These are phyloP conservation scores for Rhizoglyphus robini DNA, from an alignment of 1,140 invertebrate genomes.

Conservation along the genomic window DNA sequence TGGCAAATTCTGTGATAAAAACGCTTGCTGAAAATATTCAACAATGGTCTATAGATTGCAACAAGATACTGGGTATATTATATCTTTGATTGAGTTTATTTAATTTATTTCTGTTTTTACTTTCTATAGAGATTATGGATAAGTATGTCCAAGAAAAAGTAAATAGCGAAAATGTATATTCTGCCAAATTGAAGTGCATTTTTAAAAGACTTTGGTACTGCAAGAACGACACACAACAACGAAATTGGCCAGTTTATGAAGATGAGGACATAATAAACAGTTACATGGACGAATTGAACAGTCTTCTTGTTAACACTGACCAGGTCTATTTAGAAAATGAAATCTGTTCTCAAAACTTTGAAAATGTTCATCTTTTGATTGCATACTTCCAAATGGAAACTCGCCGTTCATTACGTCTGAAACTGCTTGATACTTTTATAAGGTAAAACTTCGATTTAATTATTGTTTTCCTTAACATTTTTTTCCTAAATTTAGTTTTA, in stretches of 20 bases:
- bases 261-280: constrained; percentile 71
- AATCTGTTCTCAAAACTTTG: constrained; percentile 32
- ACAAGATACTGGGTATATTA: constrained; percentile 20
- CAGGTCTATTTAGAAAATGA: constrained; percentile 30
- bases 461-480: background rate
- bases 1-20: constrained; percentile 17
- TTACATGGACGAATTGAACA: constrained; percentile 64
- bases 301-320: constrained; percentile 58
- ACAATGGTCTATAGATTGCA: constrained; percentile 28
- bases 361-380: constrained; percentile 30
- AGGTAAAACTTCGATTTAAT: background rate
- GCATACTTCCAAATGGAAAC: constrained; percentile 29
- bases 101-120: background rate
- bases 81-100: background rate
- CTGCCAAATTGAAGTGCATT: constrained; percentile 57
- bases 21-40: constrained; percentile 28
- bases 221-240: constrained; percentile 81
- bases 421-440: constrained; percentile 14
- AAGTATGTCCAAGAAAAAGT: constrained; percentile 18
- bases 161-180: constrained; percentile 48
- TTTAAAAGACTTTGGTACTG: constrained; percentile 65
- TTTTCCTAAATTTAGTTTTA: constrained; percentile 10
- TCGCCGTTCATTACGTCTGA: constrained; percentile 20
- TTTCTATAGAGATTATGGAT: constrained; percentile 24
- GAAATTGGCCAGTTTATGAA: constrained; percentile 82